phyloP scores from a whole-genome alignment of 2,113 vertebrate species.

The Rhinolophus sinicus region DNA sequence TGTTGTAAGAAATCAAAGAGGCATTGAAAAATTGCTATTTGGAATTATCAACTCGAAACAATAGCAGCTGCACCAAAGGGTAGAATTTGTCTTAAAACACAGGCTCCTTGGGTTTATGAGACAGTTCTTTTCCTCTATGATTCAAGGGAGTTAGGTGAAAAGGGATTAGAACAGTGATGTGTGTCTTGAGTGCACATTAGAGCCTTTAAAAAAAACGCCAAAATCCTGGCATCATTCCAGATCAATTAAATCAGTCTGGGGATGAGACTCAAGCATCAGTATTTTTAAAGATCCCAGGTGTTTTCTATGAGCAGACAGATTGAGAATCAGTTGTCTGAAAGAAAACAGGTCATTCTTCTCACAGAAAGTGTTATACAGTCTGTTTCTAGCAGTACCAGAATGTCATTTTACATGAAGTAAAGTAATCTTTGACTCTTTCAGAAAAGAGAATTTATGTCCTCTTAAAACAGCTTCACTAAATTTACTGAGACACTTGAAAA shows the following conservation, averaged over 20 bases:
- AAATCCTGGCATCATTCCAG: neutral
- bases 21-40: slow-evolving; percentile 41
- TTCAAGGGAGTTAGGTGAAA: neutral
- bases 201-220: neutral
- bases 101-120: neutral
- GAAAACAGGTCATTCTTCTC: slow-evolving; percentile 28
- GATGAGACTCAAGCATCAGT: neutral
- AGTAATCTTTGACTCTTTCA: neutral
- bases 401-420: slow-evolving; percentile 10
- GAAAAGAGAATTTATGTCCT: neutral
- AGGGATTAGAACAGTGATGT: neutral
- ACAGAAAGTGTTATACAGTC: neutral
- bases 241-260: slow-evolving; percentile 9
- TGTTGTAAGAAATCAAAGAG: slow-evolving; percentile 43
- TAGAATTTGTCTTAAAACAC: slow-evolving; percentile 31
- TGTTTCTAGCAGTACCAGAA: neutral
- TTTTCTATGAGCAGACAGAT: neutral
- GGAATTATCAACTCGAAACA: slow-evolving; percentile 55
- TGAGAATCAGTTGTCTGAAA: slow-evolving; percentile 19
- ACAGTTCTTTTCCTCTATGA: neutral
- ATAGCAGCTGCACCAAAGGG: neutral
- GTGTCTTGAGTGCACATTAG: neutral
- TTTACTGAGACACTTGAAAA: neutral
- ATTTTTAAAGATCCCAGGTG: slow-evolving; percentile 7
- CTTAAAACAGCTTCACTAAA: neutral